Evolutionary conservation across 1,140 invertebrate species (phyloP), one percentile per base, ranked within the genome.

Genomic region (Heliothis subflexa): DNA sequence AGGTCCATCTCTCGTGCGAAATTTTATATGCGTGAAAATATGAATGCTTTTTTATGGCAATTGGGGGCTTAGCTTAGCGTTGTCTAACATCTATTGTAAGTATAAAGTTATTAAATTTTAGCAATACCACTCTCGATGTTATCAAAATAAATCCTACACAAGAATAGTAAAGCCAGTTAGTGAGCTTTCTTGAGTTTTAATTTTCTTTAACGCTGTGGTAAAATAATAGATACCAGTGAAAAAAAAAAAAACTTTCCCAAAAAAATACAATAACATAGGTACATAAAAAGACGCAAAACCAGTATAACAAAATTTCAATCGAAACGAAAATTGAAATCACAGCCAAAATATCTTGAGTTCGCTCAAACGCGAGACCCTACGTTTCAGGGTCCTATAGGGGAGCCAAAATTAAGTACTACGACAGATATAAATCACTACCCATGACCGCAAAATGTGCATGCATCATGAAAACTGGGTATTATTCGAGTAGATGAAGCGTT

Each of bases 401-500:
- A 70, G 66, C 52, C 66, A 70, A 50, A 70, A 70, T 70, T 70
- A 70, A 70, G 66, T 70, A 70, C 66, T 52, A 70, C 40, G 47
- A 70, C 66, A 52, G 66, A 70, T 70, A 70, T 70, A 70, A 70
- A 70, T 70, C 66, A 70, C 66, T 49, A 50, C 47, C 47, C 47
- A 52, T 70, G 66, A 70, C 66, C 66, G 66, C 66, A 70, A 70
- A 70, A 70, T 52, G 66, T 70, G 66, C 66, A 70, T 70, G 66
- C 47, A 70, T 70, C 66, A 70, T 52, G 66, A 70, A 70, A 70
- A 70, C 66, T 70, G 47, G 66, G 66, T 50, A 70, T 70, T 70
- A 70, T 14, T 3, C 2, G 40, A 40, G 62, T 66, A 66, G 62
- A 47, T 66, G 62, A 66, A 66, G 40, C 40, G 62, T 47, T 66